These are phyloP conservation scores for Prosapia bicincta DNA, from an alignment of 2,888 invertebrate species.

Conservation along the genomic window DNA sequence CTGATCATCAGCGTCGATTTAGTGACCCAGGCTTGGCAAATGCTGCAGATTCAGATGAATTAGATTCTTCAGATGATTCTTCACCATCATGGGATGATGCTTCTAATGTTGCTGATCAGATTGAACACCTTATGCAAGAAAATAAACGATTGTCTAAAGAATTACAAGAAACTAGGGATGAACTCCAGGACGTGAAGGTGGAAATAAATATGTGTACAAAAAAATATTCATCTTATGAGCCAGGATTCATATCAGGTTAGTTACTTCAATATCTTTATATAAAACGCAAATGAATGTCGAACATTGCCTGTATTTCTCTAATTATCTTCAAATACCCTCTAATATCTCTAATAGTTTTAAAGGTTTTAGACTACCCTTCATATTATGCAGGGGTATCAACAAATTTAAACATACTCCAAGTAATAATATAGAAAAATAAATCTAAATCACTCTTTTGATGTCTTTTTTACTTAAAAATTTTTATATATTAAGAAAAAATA, in stretches of 20 bases:
- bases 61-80: neutral
- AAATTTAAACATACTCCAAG: too few species aligned
- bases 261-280: too few species aligned
- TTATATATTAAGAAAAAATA: too few species aligned
- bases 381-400: too few species aligned
- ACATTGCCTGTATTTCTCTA: too few species aligned
- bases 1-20: slow-evolving; percentile 28
- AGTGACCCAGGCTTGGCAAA: slow-evolving; percentile 28
- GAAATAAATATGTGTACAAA: slow-evolving; percentile 16
- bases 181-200: slow-evolving; percentile 23
- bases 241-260: slow-evolving; percentile 26
- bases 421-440: too few species aligned
- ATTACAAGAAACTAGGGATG: slow-evolving; percentile 15
- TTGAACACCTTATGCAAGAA: slow-evolving; percentile 13
- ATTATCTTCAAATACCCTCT: too few species aligned
- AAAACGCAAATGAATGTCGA: too few species aligned
- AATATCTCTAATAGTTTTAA: too few species aligned
- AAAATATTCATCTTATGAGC: slow-evolving; percentile 16
- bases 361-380: too few species aligned
- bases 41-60: slow-evolving; percentile 16
- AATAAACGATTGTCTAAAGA: slow-evolving; percentile 22
- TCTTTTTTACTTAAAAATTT: too few species aligned
- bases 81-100: slow-evolving; percentile 5
- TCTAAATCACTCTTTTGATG: too few species aligned
- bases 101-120: slow-evolving; percentile 7